Conservation (phyloP, 2,797 vertebrate species). For the Melanotaenia pygmaea region DNA sequence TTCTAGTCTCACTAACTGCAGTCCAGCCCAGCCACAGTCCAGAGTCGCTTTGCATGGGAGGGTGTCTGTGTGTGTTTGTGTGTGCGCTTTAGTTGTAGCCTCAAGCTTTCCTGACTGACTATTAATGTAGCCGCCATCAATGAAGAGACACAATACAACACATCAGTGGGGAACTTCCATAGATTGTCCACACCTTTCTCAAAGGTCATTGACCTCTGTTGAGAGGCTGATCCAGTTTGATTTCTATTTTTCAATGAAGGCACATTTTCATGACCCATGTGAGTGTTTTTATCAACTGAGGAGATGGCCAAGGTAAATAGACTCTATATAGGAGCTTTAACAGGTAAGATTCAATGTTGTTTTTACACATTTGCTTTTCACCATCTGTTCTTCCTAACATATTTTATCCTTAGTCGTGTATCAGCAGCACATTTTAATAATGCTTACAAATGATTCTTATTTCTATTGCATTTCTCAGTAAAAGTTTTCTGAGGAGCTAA, state of each 20-base stretch:
- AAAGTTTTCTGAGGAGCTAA: background rate
- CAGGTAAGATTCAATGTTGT: slow-evolving; percentile 61
- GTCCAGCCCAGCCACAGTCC: slow-evolving; percentile 27
- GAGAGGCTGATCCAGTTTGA: slow-evolving; percentile 22
- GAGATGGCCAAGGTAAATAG: slow-evolving; percentile 69
- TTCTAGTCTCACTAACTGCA: slow-evolving; percentile 31
- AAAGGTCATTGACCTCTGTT: slow-evolving; percentile 51
- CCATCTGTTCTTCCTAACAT: background rate
- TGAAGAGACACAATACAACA: slow-evolving; percentile 51
- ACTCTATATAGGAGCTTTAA: slow-evolving; percentile 60
- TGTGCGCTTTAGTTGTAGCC: slow-evolving; percentile 6
- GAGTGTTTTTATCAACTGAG: slow-evolving; percentile 39
- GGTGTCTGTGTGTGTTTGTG: slow-evolving; percentile 8
- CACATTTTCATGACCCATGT: slow-evolving; percentile 35
- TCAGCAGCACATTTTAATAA: background rate
- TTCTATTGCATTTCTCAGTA: background rate
- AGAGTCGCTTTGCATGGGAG: slow-evolving; percentile 32
- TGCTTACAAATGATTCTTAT: background rate
- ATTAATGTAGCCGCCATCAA: slow-evolving; percentile 48
- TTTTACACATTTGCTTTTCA: slow-evolving; percentile 5
- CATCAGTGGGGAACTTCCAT: slow-evolving; percentile 35
- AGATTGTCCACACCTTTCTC: slow-evolving; percentile 34
- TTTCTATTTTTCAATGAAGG: slow-evolving; percentile 35
- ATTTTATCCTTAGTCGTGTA: background rate
- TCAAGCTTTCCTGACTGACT: slow-evolving; percentile 32